phyloP scores from a whole-genome alignment of 2,797 vertebrate species.

The Furcifer pardalis region DNA sequence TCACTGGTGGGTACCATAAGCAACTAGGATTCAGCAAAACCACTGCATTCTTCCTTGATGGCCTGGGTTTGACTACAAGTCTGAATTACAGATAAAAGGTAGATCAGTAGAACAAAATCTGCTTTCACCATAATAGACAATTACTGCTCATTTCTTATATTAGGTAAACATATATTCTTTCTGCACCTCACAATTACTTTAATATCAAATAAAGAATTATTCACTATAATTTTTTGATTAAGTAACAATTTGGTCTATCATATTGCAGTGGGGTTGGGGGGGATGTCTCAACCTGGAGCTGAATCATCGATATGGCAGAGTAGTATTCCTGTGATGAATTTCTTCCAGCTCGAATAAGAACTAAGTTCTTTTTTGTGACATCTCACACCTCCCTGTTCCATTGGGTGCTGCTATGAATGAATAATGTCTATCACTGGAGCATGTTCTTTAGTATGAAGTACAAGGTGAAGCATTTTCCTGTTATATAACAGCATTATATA shows the following conservation, averaged over 20 bases:
- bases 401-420: background rate
- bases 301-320: background rate
- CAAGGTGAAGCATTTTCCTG: background rate
- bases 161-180: background rate
- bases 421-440: background rate
- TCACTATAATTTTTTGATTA: too few species aligned
- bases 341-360: background rate
- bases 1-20: too few species aligned
- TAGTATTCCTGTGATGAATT: background rate
- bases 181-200: background rate
- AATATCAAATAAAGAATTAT: background rate
- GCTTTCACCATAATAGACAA: background rate
- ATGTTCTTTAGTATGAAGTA: background rate
- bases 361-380: background rate
- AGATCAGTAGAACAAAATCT: background rate
- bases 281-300: background rate
- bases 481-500: constrained; percentile 3
- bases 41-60: too few species aligned
- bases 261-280: background rate
- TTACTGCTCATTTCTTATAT: background rate
- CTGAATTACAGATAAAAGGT: background rate
- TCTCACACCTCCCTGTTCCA: background rate
- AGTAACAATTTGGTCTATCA: too few species aligned
- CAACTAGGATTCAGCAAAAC: too few species aligned
- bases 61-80: too few species aligned